Conservation (phyloP, 2,888 invertebrate genomes). For the Scaptomyza caliginosa region DNA sequence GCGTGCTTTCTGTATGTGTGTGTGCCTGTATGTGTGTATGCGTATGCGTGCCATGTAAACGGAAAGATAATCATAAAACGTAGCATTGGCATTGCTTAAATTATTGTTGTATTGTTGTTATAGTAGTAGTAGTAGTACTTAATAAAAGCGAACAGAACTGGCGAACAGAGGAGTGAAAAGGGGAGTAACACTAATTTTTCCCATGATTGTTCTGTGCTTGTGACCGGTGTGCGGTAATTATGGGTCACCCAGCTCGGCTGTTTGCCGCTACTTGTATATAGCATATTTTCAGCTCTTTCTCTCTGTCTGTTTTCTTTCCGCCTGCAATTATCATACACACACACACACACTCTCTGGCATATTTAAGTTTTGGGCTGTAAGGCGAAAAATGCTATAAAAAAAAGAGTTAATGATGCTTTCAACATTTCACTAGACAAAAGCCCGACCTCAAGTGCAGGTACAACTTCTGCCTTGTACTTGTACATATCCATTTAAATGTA, state of each 20-base stretch:
- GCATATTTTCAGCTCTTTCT: conserved; percentile 38
- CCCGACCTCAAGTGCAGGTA: conserved; percentile 66
- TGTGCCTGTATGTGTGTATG: conserved; percentile 32
- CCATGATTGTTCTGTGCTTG: conserved; percentile 75
- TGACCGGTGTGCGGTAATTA: conserved; percentile 68
- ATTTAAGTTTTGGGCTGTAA: conserved; percentile 56
- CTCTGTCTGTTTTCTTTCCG: conserved; percentile 47
- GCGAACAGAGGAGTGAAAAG: not conserved
- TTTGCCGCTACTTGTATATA: conserved; percentile 25
- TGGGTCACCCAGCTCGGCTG: conserved; percentile 68
- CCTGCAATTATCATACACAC: conserved; percentile 71
- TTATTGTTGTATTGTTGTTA: conserved; percentile 58
- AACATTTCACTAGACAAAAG: conserved; percentile 74
- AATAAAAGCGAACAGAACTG: conserved; percentile 35
- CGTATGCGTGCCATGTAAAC: conserved; percentile 62
- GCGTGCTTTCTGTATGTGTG: conserved; percentile 29
- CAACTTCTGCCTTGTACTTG: conserved; percentile 26
- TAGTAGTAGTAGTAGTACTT: conserved; percentile 45
- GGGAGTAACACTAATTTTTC: conserved; percentile 59
- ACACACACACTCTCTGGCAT: not conserved
- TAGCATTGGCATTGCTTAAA: conserved; percentile 74
- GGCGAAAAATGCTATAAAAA: conserved; percentile 57
- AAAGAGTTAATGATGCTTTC: conserved; percentile 73
- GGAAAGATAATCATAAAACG: conserved; percentile 73
- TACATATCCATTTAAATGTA: conserved; percentile 51